Conservation (phyloP, 2,888 invertebrate species). For the Lacanobia oleracea region DNA sequence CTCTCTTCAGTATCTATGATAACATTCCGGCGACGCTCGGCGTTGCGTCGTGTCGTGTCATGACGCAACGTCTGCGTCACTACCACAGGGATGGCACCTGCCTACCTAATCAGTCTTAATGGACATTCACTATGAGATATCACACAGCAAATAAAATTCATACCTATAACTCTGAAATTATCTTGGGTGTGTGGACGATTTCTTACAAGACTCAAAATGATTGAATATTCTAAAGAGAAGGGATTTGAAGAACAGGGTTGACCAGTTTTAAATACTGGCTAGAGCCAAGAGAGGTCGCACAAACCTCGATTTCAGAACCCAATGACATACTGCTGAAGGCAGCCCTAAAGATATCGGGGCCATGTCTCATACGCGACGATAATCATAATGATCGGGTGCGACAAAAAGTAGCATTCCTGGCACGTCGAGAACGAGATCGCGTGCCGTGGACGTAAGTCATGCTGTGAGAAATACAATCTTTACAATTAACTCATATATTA, state of each 20-base stretch:
- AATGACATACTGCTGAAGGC: slow-evolving; percentile 23
- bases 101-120: slow-evolving; percentile 6
- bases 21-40: slow-evolving; percentile 67
- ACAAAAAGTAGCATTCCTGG: slow-evolving; percentile 84
- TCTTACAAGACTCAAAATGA: background rate
- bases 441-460: slow-evolving; percentile 69
- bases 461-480: slow-evolving; percentile 57
- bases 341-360: slow-evolving; percentile 69
- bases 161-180: background rate
- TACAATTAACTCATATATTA: slow-evolving; percentile 53
- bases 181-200: too few species aligned
- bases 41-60: slow-evolving; percentile 52
- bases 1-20: slow-evolving; percentile 59
- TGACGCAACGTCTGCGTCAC: slow-evolving; percentile 71
- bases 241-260: background rate
- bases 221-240: background rate
- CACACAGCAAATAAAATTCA: background rate
- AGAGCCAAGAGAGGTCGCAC: background rate
- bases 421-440: slow-evolving; percentile 76
- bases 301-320: background rate
- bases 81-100: slow-evolving; percentile 46
- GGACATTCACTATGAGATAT: background rate
- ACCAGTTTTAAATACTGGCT: background rate
- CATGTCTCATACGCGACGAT: slow-evolving; percentile 70
- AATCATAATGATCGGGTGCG: slow-evolving; percentile 72